Evolutionary conservation across 2,113 vertebrate genomes (phyloP).

Genomic region (Rafetus swinhoei): DNA sequence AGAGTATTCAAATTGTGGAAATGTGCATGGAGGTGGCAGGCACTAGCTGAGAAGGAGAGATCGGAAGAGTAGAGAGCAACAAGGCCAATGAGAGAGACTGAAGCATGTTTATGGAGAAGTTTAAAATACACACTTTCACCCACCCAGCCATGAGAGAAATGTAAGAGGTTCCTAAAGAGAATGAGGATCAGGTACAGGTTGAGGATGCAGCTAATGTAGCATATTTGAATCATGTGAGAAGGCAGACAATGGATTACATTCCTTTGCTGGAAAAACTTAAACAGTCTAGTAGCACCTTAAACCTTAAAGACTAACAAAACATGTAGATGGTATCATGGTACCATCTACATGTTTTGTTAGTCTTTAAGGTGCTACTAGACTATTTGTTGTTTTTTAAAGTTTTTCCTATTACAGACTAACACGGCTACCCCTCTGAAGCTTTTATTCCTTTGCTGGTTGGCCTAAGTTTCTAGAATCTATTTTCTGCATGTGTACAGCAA

Average conservation of each 20-base stretch:
- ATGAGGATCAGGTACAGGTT: neutral
- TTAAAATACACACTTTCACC: neutral
- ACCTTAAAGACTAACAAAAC: no score
- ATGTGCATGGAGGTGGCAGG: neutral
- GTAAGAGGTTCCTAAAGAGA: neutral
- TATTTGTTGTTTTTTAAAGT: no score
- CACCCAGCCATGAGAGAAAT: neutral
- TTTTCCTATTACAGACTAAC: no score
- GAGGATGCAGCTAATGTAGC: neutral
- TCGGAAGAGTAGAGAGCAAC: neutral
- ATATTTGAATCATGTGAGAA: neutral
- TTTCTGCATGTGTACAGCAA: neutral
- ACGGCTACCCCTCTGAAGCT: no score
- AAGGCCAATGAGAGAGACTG: neutral
- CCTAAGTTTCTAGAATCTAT: no score
- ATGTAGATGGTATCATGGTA: no score
- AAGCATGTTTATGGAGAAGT: neutral
- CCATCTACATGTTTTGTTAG: no score
- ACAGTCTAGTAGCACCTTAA: no score
- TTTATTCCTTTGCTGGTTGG: neutral
- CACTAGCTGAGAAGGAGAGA: neutral
- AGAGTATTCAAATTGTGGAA: neutral
- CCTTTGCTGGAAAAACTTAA: no score
- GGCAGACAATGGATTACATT: neutral
- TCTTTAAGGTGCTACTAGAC: no score